Base-by-base conservation (phyloP, 2,888 invertebrate genomes). In the Amiota minor region DNA sequence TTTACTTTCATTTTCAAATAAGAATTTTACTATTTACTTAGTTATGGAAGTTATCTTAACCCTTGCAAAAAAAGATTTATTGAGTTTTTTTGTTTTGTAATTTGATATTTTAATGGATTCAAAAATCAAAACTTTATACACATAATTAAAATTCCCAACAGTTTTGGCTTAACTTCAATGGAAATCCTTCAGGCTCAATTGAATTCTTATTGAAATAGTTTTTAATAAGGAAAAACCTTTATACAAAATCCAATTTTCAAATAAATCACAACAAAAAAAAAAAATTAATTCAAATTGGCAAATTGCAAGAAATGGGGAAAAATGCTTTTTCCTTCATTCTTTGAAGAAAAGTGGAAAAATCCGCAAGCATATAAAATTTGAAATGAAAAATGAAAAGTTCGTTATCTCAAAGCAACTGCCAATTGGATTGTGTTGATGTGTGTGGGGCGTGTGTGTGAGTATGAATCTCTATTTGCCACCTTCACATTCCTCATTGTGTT, bases 71-170 rank as follows among this genome's bases (percentile, higher is more conserved):
- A 20, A 11, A 4, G 20, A 59, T 18, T 56, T 1, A 23, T 50
- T n/a, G 10, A 16, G 46, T 73, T 72, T 71, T 61, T 71, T 70
- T 69, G 71, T 76, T 74, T 73, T 80, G 87, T 84, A 88, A 88
- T 79, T 75, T 62, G 81, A 88, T 88, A 88, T 80, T 86, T 87
- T 88, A 88, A 88, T 88, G 87, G 87, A 81, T 81, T 77, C 76
- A 75, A 79, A 80, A n/a, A 49, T 35, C 10, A 45, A 35, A 62
- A 72, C 79, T 79, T 81, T 78, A 75, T 74, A 56, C 75, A 76
- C 78, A 79, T 84, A 87, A 86, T 86, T 83, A 83, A 77, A 78
- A 78, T 80, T 77, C 77, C 84, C 16, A 70, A 12, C 47, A 11
- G 47, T 18, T 35, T 35, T 35, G 35, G 23, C 23, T 23, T 23